Base-by-base conservation (phyloP, 2,113 vertebrate species). In the Donacobius atricapilla region DNA sequence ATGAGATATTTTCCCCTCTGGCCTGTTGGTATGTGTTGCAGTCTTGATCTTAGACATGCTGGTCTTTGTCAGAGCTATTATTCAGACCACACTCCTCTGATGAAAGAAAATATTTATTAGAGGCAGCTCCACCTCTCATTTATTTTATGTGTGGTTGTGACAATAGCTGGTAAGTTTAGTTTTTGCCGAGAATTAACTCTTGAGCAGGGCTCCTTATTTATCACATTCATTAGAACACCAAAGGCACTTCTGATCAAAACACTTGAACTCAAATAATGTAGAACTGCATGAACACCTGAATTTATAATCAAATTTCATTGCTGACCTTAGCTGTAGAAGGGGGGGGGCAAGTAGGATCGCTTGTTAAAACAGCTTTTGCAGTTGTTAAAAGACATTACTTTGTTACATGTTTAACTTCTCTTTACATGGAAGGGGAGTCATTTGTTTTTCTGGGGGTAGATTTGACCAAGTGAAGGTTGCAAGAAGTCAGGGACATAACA, bases 21-120 rank as follows among this genome's bases (percentile, higher is more conserved):
- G 47, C 31, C 92, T 88, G 47, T 83, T 90, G 56, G 39, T 90
- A 88, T 63, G 56, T 86, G 79, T 89, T 66, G 63, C 47, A 73
- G 66, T 70, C 79, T 87, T 90, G 64, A 93, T 94, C 71, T 92
- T 78, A 71, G 64, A 66, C 56, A 58, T 71, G 51, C 53, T 90
- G 82, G 47, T 94, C 82, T 97, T 80, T 75, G 54, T 93, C 82
- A 91, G 68, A 93, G 45, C 58, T 80, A 7, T 79, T 94, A 85
- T 50, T 93, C 69, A 82, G 68, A 90, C 79, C 71, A 53, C 51
- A 66, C 3, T 81, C 72, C 47, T 81, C 56, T 83, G 76, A 86
- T 8, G 57, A 94, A 82, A 96, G 60, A 90, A 95, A 86, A 66
- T 58, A 95, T 57, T 93, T 93, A 61, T 60, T 65, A 51, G 88